phyloP scores from a whole-genome alignment of 2,888 invertebrate species.

The Philereme vetulata region DNA sequence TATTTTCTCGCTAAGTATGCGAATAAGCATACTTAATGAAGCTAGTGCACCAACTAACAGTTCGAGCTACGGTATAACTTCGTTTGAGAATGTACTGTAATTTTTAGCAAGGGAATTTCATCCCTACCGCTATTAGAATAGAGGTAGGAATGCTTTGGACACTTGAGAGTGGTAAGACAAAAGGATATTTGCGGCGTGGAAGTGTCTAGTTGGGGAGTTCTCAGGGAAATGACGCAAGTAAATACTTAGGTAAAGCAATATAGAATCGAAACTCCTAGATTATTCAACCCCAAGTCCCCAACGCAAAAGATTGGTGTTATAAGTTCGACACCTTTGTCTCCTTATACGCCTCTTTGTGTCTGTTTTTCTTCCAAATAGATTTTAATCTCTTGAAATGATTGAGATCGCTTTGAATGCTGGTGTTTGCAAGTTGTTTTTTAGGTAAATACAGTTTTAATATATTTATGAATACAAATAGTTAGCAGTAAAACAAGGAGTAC shows the following conservation, averaged over 20 bases:
- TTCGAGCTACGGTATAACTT: slow-evolving; percentile 6
- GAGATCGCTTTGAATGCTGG: too few relatives aligned
- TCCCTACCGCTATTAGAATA: neutral
- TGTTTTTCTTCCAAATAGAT: too few relatives aligned
- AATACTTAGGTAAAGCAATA: neutral
- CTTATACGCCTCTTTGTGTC: too few relatives aligned
- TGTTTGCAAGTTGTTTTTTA: too few relatives aligned
- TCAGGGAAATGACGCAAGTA: neutral
- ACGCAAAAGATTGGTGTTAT: too few relatives aligned
- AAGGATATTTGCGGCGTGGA: slow-evolving; percentile 15
- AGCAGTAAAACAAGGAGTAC: too few relatives aligned
- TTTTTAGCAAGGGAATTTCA: neutral
- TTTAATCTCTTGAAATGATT: too few relatives aligned
- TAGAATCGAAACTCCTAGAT: slow-evolving; percentile 2
- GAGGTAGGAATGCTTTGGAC: neutral
- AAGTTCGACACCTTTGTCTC: too few relatives aligned
- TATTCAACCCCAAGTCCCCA: too few relatives aligned
- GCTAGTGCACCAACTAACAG: slow-evolving; percentile 10
- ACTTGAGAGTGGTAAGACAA: slow-evolving; percentile 3
- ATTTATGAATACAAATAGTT: too few relatives aligned
- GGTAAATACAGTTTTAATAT: too few relatives aligned
- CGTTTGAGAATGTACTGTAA: neutral
- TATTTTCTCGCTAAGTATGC: slow-evolving; percentile 8
- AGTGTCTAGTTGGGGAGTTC: slow-evolving; percentile 16
- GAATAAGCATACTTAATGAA: slow-evolving; percentile 12